These are phyloP conservation scores for Ptilorrhoa leucosticta DNA, from an alignment of 2,113 vertebrate species.

Conservation along the genomic window DNA sequence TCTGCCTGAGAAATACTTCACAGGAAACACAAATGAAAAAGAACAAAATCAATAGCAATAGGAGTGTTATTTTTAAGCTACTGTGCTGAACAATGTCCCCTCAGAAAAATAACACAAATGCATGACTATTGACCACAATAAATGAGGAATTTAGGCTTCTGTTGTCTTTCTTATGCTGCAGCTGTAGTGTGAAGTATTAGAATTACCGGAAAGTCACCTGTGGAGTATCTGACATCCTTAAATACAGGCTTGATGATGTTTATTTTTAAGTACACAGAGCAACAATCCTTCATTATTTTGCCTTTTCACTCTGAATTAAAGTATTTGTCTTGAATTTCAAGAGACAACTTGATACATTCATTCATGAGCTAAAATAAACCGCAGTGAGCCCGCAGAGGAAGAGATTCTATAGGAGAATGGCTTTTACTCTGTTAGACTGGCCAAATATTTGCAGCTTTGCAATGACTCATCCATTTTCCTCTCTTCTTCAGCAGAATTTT, in stretches of 20 bases:
- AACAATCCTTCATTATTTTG: constrained; percentile 14
- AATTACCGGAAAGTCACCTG: constrained; percentile 24
- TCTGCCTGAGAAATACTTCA: not conserved
- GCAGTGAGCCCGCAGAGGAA: not conserved
- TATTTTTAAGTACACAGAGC: not conserved
- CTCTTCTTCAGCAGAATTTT: constrained; percentile 25
- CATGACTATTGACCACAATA: not conserved
- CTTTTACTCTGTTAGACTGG: not conserved
- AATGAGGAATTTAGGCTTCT: not conserved
- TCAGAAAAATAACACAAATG: constrained; percentile 1
- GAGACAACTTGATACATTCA: not conserved
- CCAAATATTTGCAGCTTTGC: constrained; percentile 47
- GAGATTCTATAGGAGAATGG: constrained; percentile 8
- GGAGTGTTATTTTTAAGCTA: not conserved
- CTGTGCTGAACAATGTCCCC: not conserved
- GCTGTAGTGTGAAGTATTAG: not conserved
- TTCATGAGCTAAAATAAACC: constrained; percentile 18
- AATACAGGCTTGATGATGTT: not conserved
- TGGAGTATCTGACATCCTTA: not conserved
- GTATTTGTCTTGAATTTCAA: constrained; percentile 13
- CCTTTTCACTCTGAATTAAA: constrained; percentile 13
- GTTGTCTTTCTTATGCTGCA: not conserved
- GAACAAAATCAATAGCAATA: not conserved
- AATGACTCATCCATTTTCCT: constrained; percentile 42
- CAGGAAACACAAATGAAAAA: not conserved